Conservation (phyloP, 2,797 vertebrate species). For the Danio jaintianensis region DNA sequence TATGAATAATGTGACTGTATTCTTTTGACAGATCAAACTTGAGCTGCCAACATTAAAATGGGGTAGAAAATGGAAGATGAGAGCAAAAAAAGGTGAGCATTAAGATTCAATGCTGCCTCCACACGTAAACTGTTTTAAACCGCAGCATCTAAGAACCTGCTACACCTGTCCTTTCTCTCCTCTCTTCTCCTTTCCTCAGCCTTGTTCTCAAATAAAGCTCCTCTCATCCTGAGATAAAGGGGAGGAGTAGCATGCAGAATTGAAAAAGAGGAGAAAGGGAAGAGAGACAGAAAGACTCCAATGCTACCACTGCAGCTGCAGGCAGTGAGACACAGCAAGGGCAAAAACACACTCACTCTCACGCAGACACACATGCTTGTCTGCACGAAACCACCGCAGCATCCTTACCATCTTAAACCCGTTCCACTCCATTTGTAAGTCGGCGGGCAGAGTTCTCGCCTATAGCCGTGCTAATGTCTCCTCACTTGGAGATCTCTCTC, state of each 20-base stretch:
- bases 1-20: background rate
- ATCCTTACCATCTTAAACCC: constrained; percentile 99
- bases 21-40: constrained; percentile 1
- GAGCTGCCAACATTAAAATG: background rate
- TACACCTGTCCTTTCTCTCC: constrained; percentile 55
- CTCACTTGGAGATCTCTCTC: constrained; percentile 81
- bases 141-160: constrained; percentile 56
- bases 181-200: constrained; percentile 38
- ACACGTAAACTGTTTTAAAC: constrained; percentile 71
- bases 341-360: constrained; percentile 46
- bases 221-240: constrained; percentile 60
- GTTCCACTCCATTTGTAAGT: constrained; percentile 99
- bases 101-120: constrained; percentile 53
- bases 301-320: constrained; percentile 60
- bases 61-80: background rate
- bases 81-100: constrained; percentile 48
- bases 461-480: constrained; percentile 63
- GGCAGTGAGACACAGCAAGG: constrained; percentile 60
- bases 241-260: constrained; percentile 48
- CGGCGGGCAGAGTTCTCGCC: constrained; percentile 74
- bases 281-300: constrained; percentile 40
- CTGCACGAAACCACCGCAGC: constrained; percentile 64
- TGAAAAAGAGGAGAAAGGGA: constrained; percentile 40
- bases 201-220: constrained; percentile 55
- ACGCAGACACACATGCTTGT: constrained; percentile 28